Conservation (phyloP, 2,797 vertebrate species). For the Helicolenus hilgendorfi region DNA sequence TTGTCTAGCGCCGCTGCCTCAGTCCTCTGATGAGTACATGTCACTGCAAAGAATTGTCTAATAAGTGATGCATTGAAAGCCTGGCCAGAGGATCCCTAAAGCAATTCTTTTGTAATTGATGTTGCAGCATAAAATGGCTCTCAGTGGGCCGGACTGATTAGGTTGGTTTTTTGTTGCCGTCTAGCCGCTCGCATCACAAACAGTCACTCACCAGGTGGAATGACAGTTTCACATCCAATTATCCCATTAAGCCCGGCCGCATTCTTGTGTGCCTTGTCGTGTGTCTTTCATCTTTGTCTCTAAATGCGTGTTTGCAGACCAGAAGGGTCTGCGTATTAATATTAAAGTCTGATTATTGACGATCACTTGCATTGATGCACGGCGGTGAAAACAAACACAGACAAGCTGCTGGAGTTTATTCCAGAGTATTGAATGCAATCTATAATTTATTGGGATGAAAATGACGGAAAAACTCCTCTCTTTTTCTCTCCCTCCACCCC, state of each 20-base stretch:
- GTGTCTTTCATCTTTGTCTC: conserved; percentile 35
- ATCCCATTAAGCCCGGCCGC: conserved; percentile 69
- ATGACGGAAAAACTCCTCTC: background rate
- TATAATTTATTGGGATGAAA: conserved; percentile 40
- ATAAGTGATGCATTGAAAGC: conserved; percentile 83
- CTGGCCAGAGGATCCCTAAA: conserved; percentile 82
- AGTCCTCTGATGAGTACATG: conserved; percentile 86
- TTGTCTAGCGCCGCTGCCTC: conserved; percentile 62
- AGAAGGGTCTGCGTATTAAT: conserved; percentile 5
- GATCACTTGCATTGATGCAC: conserved; percentile 21
- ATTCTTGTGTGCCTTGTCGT: conserved; percentile 20
- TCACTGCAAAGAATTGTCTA: conserved; percentile 84
- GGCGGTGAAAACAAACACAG: conserved; percentile 20
- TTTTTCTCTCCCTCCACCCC: background rate
- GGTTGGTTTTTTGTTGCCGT: conserved; percentile 61
- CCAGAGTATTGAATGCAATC: background rate
- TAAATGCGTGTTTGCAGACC: conserved; percentile 13
- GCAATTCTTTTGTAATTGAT: conserved; percentile 89
- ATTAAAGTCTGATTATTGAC: conserved; percentile 38
- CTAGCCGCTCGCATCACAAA: conserved; percentile 48
- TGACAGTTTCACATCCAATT: conserved; percentile 81
- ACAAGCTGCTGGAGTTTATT: conserved; percentile 18
- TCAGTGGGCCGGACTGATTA: conserved; percentile 78
- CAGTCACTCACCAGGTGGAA: conserved; percentile 76
- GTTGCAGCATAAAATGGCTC: conserved; percentile 83